Percentiles rank a stretch among this genome's conserved stretches.
phyloP scores from a whole-genome alignment of 1,140 invertebrate genomes.

The Danaus melanippus region DNA sequence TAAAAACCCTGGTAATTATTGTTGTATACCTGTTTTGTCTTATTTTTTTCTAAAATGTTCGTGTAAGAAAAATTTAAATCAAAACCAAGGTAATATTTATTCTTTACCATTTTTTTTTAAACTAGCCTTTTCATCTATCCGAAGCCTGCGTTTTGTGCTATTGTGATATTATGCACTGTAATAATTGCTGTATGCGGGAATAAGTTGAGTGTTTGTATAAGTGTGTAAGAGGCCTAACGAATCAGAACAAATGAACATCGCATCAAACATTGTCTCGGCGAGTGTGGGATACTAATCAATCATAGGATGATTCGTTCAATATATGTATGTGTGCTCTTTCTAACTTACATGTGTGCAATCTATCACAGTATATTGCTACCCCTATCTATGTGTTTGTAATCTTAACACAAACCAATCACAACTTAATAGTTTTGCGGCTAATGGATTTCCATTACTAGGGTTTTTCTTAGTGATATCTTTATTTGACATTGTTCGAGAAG shows the following conservation, averaged over 20 bases:
- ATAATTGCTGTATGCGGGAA: too few species aligned
- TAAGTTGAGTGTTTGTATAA: too few species aligned
- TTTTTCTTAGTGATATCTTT: neutral
- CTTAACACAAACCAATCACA: neutral
- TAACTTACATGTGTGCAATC: neutral
- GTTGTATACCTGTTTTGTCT: too few species aligned
- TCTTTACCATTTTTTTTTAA: too few species aligned
- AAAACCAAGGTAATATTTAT: too few species aligned
- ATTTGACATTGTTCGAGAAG: too few species aligned
- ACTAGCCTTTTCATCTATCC: too few species aligned
- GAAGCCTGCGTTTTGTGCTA: too few species aligned
- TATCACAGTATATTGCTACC: neutral
- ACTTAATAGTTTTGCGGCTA: conserved; percentile 7
- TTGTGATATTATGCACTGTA: too few species aligned
- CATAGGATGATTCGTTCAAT: conserved; percentile 12
- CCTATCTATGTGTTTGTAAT: neutral
- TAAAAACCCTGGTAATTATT: too few species aligned
- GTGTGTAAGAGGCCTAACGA: conserved; percentile 30
- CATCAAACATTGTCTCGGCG: conserved; percentile 10
- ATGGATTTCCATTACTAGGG: conserved; percentile 7
- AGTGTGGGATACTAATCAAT: conserved; percentile 13
- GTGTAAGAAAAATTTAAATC: too few species aligned
- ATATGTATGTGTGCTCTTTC: conserved; percentile 1
- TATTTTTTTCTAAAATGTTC: too few species aligned
- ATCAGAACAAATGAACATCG: conserved; percentile 42